Percentiles rank a stretch among this genome's conserved stretches.
Evolutionary conservation across 2,113 vertebrate genomes (phyloP).

Genomic region (Barnardius zonarius): DNA sequence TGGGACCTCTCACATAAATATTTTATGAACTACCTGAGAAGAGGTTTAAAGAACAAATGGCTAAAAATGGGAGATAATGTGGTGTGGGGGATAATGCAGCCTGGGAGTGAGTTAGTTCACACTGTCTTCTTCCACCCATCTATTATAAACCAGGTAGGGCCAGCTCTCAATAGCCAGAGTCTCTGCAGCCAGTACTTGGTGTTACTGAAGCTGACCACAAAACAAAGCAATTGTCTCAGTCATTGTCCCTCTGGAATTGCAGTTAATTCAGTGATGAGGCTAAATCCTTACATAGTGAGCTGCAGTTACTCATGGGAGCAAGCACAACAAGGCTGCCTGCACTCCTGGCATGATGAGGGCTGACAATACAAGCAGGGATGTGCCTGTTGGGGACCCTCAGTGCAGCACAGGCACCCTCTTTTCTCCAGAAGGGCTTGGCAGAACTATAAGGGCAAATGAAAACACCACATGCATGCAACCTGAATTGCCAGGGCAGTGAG

Average conservation of each 20-base stretch:
- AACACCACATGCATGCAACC: neutral
- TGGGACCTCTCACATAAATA: conserved; percentile 1
- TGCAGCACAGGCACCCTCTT: neutral
- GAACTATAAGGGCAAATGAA: neutral
- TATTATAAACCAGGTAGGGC: neutral
- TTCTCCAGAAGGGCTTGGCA: neutral
- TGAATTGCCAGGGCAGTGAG: neutral
- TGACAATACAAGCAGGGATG: neutral
- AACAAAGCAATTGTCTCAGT: neutral
- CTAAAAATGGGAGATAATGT: neutral
- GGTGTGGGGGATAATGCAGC: neutral
- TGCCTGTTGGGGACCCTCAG: neutral
- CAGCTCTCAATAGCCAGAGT: neutral
- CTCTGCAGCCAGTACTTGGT: neutral
- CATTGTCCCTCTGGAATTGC: neutral
- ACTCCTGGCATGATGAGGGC: neutral
- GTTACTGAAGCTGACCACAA: neutral
- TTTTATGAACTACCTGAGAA: conserved; percentile 35
- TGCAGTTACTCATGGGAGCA: neutral
- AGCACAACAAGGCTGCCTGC: neutral
- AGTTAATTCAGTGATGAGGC: neutral
- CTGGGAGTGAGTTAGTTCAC: neutral
- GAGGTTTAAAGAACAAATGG: conserved; percentile 7
- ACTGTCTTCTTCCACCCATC: neutral
- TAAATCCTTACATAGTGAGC: neutral